These are phyloP conservation scores for Ctenodactylus gundi DNA, from an alignment of 2,113 vertebrate genomes.

Conservation along the genomic window DNA sequence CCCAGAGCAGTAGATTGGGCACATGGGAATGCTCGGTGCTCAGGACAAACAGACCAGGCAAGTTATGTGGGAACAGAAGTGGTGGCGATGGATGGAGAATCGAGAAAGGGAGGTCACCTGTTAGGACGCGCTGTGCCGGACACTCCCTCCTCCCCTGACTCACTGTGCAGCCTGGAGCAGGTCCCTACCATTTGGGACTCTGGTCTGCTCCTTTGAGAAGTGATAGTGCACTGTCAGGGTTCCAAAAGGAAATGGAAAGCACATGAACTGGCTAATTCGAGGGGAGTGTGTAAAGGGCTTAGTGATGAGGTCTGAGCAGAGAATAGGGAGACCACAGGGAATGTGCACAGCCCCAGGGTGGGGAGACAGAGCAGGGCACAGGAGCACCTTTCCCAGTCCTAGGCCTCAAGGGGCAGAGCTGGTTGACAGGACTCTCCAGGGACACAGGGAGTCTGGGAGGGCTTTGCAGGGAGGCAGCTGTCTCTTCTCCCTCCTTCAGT, in stretches of 20 bases:
- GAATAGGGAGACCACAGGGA: background rate
- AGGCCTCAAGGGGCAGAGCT: background rate
- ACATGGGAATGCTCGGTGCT: fast-evolving
- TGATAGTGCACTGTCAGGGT: background rate
- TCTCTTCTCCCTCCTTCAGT: background rate
- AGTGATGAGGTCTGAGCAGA: background rate
- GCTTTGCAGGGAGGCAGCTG: background rate
- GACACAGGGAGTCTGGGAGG: background rate
- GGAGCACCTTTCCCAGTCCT: too few species aligned
- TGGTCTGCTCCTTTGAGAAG: background rate
- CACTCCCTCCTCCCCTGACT: background rate
- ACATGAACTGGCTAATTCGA: background rate
- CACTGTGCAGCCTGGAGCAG: background rate
- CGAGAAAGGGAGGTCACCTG: background rate
- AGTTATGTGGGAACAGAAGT: too few species aligned
- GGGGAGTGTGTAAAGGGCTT: background rate
- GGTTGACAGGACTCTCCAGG: background rate
- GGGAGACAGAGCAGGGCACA: too few species aligned
- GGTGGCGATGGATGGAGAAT: too few species aligned
- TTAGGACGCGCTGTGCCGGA: fast-evolving
- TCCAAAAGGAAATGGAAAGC: background rate
- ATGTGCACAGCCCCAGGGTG: fast-evolving
- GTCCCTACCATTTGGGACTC: background rate
- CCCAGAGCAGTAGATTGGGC: too few species aligned
- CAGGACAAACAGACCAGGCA: background rate